Evolutionary conservation across 2,797 vertebrate species (phyloP).

Genomic region (Strix occidentalis): DNA sequence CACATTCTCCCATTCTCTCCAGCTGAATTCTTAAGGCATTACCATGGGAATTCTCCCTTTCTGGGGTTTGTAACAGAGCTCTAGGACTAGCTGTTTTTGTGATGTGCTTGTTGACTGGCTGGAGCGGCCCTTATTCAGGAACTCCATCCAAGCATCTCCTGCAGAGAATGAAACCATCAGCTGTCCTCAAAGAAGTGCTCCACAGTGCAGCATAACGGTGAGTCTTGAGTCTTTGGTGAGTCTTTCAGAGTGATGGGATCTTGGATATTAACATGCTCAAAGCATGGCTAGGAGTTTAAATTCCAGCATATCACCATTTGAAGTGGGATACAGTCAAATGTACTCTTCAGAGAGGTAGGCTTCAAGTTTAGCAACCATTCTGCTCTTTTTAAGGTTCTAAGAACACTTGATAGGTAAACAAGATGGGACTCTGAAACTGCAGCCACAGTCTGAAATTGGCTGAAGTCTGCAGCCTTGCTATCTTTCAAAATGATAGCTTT

Average conservation of each 20-base stretch:
- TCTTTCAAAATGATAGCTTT: not conserved
- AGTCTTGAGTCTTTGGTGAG: not conserved
- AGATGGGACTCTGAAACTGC: not conserved
- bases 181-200: not conserved
- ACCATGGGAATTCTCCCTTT: conserved; percentile 18
- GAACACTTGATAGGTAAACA: not conserved
- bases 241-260: not conserved
- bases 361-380: not conserved
- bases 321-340: not conserved
- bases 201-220: rapidly evolving
- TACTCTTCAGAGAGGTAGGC: not conserved
- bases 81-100: not conserved
- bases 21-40: conserved; percentile 23
- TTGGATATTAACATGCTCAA: not conserved
- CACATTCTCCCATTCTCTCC: not conserved
- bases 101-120: conserved; percentile 2
- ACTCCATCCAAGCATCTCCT: not conserved
- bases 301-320: not conserved
- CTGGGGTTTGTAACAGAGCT: not conserved
- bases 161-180: not conserved
- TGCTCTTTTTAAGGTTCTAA: not conserved
- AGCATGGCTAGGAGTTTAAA: not conserved
- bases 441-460: not conserved
- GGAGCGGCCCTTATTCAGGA: not conserved
- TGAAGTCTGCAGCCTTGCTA: not conserved